Percentiles rank a stretch among this genome's conserved stretches.
Evolutionary conservation across 2,797 vertebrate species (phyloP).

Genomic region (Stomatorhinus walkeri): DNA sequence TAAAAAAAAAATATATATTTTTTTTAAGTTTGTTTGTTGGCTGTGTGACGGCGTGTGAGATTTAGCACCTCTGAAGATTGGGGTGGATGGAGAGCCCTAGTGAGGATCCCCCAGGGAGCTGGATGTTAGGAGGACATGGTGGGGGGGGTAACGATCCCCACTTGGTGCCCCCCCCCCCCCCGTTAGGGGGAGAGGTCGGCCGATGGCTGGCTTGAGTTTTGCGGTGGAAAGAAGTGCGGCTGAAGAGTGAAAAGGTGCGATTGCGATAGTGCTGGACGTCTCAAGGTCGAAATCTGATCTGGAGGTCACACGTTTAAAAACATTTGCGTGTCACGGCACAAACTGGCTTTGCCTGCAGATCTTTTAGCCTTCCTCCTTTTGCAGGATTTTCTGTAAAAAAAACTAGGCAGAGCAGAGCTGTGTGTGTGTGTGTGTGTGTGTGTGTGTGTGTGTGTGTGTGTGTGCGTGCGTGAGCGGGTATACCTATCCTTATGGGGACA

Average conservation of each 20-base stretch:
- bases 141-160: neutral
- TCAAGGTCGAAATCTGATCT: neutral
- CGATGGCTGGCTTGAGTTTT: neutral
- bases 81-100: neutral
- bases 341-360: neutral
- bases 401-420: neutral
- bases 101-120: neutral
- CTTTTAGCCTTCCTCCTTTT: neutral
- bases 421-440: neutral
- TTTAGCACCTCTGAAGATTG: neutral
- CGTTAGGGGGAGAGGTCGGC: neutral
- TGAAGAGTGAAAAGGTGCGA: neutral
- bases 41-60: neutral
- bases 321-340: neutral
- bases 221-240: neutral
- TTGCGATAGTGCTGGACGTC: neutral
- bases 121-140: neutral
- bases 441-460: no score
- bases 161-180: neutral
- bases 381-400: neutral
- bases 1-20: no score
- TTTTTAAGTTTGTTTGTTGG: neutral
- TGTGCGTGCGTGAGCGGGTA: no score
- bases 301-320: neutral
- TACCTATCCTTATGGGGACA: no score